Evolutionary conservation across 1,140 invertebrate species (phyloP).

Genomic region (Eriocheir sinensis): DNA sequence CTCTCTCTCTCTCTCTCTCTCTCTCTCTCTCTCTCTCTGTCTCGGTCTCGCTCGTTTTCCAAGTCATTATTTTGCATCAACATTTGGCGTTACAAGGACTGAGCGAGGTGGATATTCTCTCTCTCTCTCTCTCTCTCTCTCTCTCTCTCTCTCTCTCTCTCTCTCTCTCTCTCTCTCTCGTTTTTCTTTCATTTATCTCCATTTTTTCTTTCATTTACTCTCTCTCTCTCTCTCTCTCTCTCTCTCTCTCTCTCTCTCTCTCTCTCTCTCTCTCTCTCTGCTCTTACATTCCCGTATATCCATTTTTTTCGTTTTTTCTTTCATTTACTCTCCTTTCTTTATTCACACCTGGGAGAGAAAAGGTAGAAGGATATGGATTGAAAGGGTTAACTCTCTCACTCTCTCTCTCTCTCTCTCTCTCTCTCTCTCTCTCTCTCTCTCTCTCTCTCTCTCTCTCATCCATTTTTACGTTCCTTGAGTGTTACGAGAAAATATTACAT

Average conservation of each 20-base stretch:
- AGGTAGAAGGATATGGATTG: too few relatives aligned
- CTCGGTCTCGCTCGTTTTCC: conserved; percentile 26
- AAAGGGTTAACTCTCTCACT: neutral
- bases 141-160: too few relatives aligned
- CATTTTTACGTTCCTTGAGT: neutral
- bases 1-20: neutral
- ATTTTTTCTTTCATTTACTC: neutral
- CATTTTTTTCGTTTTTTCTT: too few relatives aligned
- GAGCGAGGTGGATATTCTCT: too few relatives aligned
- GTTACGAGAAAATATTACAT: neutral
- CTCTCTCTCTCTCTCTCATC: neutral
- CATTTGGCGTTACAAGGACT: too few relatives aligned
- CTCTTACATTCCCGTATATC: too few relatives aligned
- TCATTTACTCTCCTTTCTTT: too few relatives aligned
- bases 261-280: conserved; percentile 14
- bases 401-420: conserved; percentile 32
- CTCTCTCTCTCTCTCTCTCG: too few relatives aligned
- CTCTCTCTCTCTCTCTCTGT: conserved; percentile 40
- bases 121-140: too few relatives aligned
- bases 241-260: conserved; percentile 14
- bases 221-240: conserved; percentile 14
- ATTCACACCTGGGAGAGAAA: too few relatives aligned
- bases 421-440: conserved; percentile 55
- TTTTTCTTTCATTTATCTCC: too few relatives aligned
- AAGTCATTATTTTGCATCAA: too few relatives aligned